A percentile compares a stretch with the other conserved stretches of the same genome.
phyloP scores from a whole-genome alignment of 2,888 invertebrate species.

The Mechanitis messenoides region DNA sequence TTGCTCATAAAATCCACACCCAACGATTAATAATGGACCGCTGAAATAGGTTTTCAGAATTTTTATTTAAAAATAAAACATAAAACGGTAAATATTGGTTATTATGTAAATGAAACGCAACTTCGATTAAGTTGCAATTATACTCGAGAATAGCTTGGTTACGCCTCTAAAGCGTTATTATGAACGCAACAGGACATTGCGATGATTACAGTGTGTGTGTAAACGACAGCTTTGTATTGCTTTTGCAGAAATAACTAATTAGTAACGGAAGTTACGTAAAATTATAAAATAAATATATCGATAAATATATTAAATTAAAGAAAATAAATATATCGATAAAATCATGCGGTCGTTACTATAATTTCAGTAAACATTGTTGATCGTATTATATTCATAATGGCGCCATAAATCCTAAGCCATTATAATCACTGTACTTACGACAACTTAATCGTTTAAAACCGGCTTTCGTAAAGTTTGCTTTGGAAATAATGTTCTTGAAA shows the following conservation, averaged over 20 bases:
- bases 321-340: background rate
- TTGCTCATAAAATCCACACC: conserved; percentile 7
- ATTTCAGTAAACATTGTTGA: conserved; percentile 22
- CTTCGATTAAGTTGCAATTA: conserved; percentile 19
- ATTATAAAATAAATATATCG: no score
- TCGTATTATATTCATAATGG: conserved; percentile 16
- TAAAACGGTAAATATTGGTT: conserved; percentile 19
- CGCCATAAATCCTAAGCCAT: conserved; percentile 15
- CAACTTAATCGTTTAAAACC: conserved; percentile 22
- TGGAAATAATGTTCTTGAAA: background rate
- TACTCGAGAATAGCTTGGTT: conserved; percentile 6
- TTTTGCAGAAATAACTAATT: no score
- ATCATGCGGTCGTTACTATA: conserved; percentile 13
- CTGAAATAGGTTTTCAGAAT: conserved; percentile 18
- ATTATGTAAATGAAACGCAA: conserved; percentile 24
- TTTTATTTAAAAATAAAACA: conserved; percentile 14
- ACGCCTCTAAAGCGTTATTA: conserved; percentile 6
- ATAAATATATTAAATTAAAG: no score
- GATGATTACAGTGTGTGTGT: no score
- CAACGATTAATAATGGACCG: conserved; percentile 16
- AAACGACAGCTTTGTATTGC: no score
- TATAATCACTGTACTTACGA: conserved; percentile 20
- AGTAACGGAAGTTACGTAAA: no score
- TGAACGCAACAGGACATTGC: background rate
- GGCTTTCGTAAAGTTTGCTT: conserved; percentile 8